Evolutionary conservation across 2,797 vertebrate species (phyloP).

Genomic region (Zenarchopterus dispar): DNA sequence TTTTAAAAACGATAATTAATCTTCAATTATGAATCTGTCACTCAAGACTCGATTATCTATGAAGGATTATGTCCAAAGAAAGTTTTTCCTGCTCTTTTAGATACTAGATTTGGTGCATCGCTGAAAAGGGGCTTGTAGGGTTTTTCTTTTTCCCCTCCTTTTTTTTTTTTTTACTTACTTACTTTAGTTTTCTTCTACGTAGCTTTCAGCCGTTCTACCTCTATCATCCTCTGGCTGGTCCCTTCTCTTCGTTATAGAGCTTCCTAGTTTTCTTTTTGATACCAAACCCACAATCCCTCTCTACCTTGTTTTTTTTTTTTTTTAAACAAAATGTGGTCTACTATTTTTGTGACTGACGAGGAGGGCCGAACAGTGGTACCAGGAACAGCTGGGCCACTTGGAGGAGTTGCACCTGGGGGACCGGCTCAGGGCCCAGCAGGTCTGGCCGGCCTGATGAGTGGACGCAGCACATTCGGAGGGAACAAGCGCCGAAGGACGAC

Average conservation of each 20-base stretch:
- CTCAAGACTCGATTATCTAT: constrained; percentile 31
- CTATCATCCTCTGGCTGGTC: too few species aligned
- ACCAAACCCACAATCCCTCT: background rate
- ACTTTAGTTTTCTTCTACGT: background rate
- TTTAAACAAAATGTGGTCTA: constrained; percentile 84
- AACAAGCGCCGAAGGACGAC: constrained; percentile 66
- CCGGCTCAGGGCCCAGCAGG: constrained; percentile 43
- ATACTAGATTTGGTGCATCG: background rate
- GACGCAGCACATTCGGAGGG: constrained; percentile 70
- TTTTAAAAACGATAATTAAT: constrained; percentile 30
- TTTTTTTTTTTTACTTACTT: background rate
- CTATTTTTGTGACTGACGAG: constrained; percentile 86
- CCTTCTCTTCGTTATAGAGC: background rate
- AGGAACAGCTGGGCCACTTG: constrained; percentile 1
- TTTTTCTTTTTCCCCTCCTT: background rate
- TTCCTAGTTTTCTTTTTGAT: background rate
- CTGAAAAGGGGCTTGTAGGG: background rate
- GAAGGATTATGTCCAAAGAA: constrained; percentile 13
- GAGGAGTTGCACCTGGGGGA: constrained; percentile 15
- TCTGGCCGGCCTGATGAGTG: constrained; percentile 64
- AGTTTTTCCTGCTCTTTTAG: constrained; percentile 9
- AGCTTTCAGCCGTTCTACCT: rapidly evolving
- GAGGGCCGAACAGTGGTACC: constrained; percentile 64
- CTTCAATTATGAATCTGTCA: constrained; percentile 3
- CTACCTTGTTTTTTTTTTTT: background rate